These are phyloP conservation scores for Phrixothrix hirtus DNA, from an alignment of 2,888 invertebrate species.

Conservation along the genomic window DNA sequence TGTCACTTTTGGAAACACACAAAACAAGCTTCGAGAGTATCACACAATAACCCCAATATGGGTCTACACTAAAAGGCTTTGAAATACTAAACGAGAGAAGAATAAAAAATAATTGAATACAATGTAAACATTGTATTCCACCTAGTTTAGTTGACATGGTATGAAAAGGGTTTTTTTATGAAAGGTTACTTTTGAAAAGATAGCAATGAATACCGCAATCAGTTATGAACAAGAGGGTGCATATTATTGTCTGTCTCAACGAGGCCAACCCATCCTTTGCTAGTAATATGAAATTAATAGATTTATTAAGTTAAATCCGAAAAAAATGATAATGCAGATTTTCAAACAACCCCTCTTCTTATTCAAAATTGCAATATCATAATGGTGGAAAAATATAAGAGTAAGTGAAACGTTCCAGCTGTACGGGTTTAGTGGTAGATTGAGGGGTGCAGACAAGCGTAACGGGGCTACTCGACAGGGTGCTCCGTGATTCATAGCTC, in stretches of 20 bases:
- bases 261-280: too few relatives aligned
- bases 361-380: conserved; percentile 4
- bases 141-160: conserved; percentile 20
- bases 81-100: conserved; percentile 23
- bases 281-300: too few relatives aligned
- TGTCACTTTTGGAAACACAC: neutral
- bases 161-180: conserved; percentile 22
- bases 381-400: conserved; percentile 23
- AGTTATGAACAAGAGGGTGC: conserved; percentile 16
- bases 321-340: neutral
- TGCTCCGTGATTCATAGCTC: conserved; percentile 31
- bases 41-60: conserved; percentile 8
- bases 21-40: neutral
- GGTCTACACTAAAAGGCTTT: conserved; percentile 16
- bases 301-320: neutral
- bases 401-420: conserved; percentile 28
- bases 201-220: conserved; percentile 29
- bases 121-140: conserved; percentile 29
- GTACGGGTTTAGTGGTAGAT: conserved; percentile 25
- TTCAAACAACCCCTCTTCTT: neutral
- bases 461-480: conserved; percentile 31
- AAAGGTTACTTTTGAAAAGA: conserved; percentile 22
- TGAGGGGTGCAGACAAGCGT: conserved; percentile 32
- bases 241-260: conserved; percentile 3
- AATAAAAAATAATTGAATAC: conserved; percentile 30